Evolutionary conservation across 2,888 invertebrate genomes (phyloP), one percentile per base, ranked within the genome.

Genomic region (Atrina japonica): DNA sequence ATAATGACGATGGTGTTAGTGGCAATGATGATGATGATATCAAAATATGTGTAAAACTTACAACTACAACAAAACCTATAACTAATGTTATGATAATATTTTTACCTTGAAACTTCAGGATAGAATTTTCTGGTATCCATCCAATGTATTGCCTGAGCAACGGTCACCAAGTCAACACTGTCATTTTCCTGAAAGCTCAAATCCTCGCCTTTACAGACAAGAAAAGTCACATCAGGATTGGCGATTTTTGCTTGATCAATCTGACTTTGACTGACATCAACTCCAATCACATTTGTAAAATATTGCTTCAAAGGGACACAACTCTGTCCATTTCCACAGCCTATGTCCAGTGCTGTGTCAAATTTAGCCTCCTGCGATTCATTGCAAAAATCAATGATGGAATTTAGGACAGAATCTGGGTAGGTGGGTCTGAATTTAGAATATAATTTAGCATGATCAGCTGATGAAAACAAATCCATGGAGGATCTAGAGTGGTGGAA

Each of bases 281-380:
- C 79, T 6, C 92, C 92, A 27, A 91, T 81, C 14, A 92, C 91
- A 50, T 86, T 76, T 40, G 83, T 79, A 75, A 92, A 92, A 73
- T 90, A 86, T 1, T 88, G 85, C 0, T 90, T 86, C 40, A 92
- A 78, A 6, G 89, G 87, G n/a, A 81, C 70, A 0, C 92, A 91
- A 69, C 91, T 91, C 78, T 92, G 92, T n/a, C 92, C 92, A 18
- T 89, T 88, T 3, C 92, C 92, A 83, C 92, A 92, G 1, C 92
- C 92, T 16, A 92, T 89, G 82, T 92, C 92, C 2, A 91, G 82
- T 9, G 92, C 92, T 11, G 83, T 60, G 2, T 83, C 69, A 61
- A 82, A 79, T 3, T 75, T 66, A 11, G 64, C 52, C 7, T 23
- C 25, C 2, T 53, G 55, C 0, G 61, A 53, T 63, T 77, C 63